phyloP scores from a whole-genome alignment of 2,113 vertebrate genomes.

The Zosterops borbonicus region DNA sequence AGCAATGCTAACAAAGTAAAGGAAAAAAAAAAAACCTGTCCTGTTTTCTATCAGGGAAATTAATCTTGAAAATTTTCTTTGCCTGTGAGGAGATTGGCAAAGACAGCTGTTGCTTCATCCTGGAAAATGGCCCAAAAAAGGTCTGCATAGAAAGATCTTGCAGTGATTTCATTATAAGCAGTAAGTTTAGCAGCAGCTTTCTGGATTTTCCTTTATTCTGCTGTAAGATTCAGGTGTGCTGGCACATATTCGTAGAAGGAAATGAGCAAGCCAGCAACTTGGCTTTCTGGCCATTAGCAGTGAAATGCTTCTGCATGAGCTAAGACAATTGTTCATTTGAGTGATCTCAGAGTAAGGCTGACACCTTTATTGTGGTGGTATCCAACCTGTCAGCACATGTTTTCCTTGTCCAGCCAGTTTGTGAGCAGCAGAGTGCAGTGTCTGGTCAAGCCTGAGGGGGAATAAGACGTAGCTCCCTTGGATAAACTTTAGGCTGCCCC shows the following conservation, averaged over 20 bases:
- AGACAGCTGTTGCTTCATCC: slow-evolving; percentile 53
- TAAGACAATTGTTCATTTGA: neutral
- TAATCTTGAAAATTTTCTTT: slow-evolving; percentile 52
- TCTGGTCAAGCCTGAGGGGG: neutral
- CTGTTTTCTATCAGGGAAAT: slow-evolving; percentile 47
- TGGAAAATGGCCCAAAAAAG: slow-evolving; percentile 30
- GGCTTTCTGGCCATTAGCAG: neutral
- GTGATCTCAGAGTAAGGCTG: neutral
- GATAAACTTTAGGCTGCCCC: neutral
- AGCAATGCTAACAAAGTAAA: neutral
- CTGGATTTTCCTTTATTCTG: neutral
- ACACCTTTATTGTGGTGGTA: neutral
- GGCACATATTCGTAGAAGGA: neutral
- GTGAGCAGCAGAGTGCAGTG: neutral
- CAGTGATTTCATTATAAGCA: neutral
- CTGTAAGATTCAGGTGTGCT: slow-evolving; percentile 6
- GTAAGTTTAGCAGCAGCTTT: neutral
- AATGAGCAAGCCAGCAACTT: neutral
- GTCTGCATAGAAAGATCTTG: neutral
- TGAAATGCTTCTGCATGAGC: neutral
- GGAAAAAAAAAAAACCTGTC: neutral
- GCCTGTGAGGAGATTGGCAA: slow-evolving; percentile 41
- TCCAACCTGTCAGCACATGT: neutral
- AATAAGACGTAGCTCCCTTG: neutral
- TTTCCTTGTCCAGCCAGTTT: neutral